A percentile compares a stretch with the other conserved stretches of the same genome.
phyloP scores from a whole-genome alignment of 2,797 vertebrate species.

The Fistularia tabacaria region DNA sequence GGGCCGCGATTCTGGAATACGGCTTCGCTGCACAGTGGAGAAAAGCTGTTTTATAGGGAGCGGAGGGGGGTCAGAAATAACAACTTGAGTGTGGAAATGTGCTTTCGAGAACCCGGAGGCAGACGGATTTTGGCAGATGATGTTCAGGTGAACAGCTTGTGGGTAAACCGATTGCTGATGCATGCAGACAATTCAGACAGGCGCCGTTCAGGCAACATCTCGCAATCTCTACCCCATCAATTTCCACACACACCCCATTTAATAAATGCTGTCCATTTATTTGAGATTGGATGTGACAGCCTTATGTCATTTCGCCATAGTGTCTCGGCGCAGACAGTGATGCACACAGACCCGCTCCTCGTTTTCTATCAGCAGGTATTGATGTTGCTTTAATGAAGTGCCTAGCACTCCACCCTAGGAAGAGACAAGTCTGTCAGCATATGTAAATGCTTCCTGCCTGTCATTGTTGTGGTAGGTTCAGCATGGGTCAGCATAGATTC shows the following conservation, averaged over 20 bases:
- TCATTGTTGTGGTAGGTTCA: slow-evolving; percentile 75
- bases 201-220: slow-evolving; percentile 48
- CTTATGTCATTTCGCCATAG: slow-evolving; percentile 59
- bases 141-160: slow-evolving; percentile 73
- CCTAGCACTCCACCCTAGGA: slow-evolving; percentile 66
- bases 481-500: slow-evolving; percentile 73
- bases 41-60: background rate
- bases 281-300: slow-evolving; percentile 70
- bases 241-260: slow-evolving; percentile 62
- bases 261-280: slow-evolving; percentile 69
- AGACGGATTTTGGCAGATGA: slow-evolving; percentile 63
- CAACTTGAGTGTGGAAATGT: slow-evolving; percentile 30
- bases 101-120: slow-evolving; percentile 28
- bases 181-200: slow-evolving; percentile 53
- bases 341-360: slow-evolving; percentile 58
- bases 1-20: background rate
- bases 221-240: slow-evolving; percentile 51
- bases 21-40: background rate
- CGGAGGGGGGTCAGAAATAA: slow-evolving; percentile 10
- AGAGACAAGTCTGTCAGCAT: slow-evolving; percentile 76
- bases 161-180: slow-evolving; percentile 69
- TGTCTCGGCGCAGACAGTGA: slow-evolving; percentile 63
- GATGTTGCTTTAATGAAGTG: slow-evolving; percentile 80
- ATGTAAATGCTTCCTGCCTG: slow-evolving; percentile 79
- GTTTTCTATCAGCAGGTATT: slow-evolving; percentile 75